Conservation (phyloP, 2,888 invertebrate species). For the Lycaena phlaeas region DNA sequence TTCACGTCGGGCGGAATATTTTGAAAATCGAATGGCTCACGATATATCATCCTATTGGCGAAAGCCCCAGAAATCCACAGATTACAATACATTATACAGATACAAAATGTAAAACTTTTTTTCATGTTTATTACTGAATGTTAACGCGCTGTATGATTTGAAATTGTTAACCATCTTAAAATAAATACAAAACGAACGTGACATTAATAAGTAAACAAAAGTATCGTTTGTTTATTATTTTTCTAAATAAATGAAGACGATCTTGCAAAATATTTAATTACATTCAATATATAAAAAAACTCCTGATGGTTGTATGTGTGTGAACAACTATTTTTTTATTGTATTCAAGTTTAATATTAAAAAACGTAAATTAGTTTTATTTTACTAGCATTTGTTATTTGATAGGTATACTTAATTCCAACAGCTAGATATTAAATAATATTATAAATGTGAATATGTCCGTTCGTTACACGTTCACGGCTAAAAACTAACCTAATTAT, state of each 20-base stretch:
- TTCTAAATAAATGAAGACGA: slow-evolving; percentile 1
- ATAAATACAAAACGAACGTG: slow-evolving; percentile 7
- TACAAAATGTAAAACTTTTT: slow-evolving; percentile 14
- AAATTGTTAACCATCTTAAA: not conserved
- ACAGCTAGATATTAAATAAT: no score
- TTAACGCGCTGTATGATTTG: not conserved
- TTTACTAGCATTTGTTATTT: no score
- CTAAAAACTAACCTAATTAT: no score
- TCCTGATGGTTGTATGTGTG: no score
- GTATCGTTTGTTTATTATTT: slow-evolving; percentile 1
- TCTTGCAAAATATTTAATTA: slow-evolving; percentile 2
- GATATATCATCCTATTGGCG: slow-evolving; percentile 32
- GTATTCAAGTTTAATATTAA: no score
- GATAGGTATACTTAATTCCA: no score
- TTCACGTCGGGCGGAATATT: slow-evolving; percentile 20
- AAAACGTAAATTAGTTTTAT: no score
- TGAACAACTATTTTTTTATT: no score
- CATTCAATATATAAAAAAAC: no score
- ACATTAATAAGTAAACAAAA: slow-evolving; percentile 1
- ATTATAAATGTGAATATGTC: no score
- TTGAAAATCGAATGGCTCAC: slow-evolving; percentile 35
- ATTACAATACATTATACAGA: slow-evolving; percentile 27
- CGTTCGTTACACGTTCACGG: no score
- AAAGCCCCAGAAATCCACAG: slow-evolving; percentile 17
- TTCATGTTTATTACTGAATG: slow-evolving; percentile 13